Evolutionary conservation across 2,888 invertebrate genomes (phyloP), one percentile per base, ranked within the genome.

Genomic region (Acanthosepion pharaonis): DNA sequence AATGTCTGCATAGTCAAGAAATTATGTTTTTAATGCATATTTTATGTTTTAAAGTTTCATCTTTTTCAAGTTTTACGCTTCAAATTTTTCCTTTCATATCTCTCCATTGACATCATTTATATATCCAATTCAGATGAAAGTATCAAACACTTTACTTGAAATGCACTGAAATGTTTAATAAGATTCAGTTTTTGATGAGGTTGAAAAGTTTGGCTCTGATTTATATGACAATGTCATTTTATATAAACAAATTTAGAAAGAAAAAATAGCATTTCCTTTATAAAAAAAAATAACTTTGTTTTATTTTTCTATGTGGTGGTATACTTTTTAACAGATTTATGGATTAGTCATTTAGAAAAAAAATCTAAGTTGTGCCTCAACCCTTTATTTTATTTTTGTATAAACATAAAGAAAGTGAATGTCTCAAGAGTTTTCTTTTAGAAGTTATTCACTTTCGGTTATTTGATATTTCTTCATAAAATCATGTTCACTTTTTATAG

Each of bases 1-100:
- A 78, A n/a, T 78, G 78, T 78, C 78, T n/a, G 78, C n/a, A 78
- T 33, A 78, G n/a, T 78, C 78, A 78, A 78, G 78, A 78, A 78
- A 78, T 78, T n/a, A 33, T n/a, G 78, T 78, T 78, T 78, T 59
- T 78, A 78, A 78, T 78, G n/a, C 78, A 78, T n/a, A 78, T n/a
- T 78, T 78, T 15, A 78, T 78, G n/a, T 11, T 78, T 78, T n/a
- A 78, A 78, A 78, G 23, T 20, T 78, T 78, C 33, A 11, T 9
- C 33, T 33, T 78, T 78, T 78, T 33, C 23, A 78, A 78, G n/a
- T 78, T 78, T 78, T 78, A 78, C n/a, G n/a, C 78, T 78, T n/a
- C n/a, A 15, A 33, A 15, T 78, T 78, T 78, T 78, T 78, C 11
- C n/a, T 33, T 78, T 78, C 11, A 42, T 8, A 78, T 78, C 4